phyloP scores from a whole-genome alignment of 2,888 invertebrate genomes.

The Glaucopsyche alexis region DNA sequence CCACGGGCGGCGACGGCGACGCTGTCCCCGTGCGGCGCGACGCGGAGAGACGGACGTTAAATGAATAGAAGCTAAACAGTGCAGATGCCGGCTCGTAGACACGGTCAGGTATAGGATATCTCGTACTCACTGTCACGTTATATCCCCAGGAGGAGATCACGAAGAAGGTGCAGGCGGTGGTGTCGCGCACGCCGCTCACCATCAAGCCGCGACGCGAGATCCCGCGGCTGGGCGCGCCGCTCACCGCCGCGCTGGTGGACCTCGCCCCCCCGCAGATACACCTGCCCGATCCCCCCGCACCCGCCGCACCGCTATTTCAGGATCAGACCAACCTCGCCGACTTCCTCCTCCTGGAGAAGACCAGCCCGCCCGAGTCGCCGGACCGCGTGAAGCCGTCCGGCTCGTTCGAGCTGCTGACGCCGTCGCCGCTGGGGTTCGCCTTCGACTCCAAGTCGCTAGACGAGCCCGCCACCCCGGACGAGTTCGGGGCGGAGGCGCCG shows the following conservation, averaged over 20 bases:
- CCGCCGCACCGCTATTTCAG: conserved; percentile 22
- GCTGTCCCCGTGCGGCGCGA: too few species aligned
- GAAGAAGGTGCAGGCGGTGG: conserved; percentile 84
- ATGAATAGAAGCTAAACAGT: too few species aligned
- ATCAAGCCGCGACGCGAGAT: conserved; percentile 63
- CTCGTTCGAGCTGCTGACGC: conserved; percentile 79
- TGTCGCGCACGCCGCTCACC: conserved; percentile 87
- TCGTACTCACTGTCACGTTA: background rate
- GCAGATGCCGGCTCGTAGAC: too few species aligned
- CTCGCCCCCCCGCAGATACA: conserved; percentile 40
- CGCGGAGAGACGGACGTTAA: too few species aligned
- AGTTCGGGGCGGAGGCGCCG: conserved; percentile 74
- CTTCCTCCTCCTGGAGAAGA: conserved; percentile 57
- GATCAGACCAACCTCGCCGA: conserved; percentile 50
- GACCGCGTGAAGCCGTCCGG: conserved; percentile 57
- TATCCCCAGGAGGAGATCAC: conserved; percentile 83
- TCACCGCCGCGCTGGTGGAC: conserved; percentile 56
- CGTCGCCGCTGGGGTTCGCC: conserved; percentile 78
- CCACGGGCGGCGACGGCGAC: too few species aligned
- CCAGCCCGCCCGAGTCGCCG: conserved; percentile 59
- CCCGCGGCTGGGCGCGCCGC: conserved; percentile 57
- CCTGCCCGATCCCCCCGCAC: conserved; percentile 32
- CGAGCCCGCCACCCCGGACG: conserved; percentile 81
- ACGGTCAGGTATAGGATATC: background rate
- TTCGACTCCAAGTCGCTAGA: conserved; percentile 81